Percentiles rank a stretch among this genome's conserved stretches.
These are phyloP conservation scores for Lasiommata megera DNA, from an alignment of 2,888 invertebrate species.

Conservation along the genomic window DNA sequence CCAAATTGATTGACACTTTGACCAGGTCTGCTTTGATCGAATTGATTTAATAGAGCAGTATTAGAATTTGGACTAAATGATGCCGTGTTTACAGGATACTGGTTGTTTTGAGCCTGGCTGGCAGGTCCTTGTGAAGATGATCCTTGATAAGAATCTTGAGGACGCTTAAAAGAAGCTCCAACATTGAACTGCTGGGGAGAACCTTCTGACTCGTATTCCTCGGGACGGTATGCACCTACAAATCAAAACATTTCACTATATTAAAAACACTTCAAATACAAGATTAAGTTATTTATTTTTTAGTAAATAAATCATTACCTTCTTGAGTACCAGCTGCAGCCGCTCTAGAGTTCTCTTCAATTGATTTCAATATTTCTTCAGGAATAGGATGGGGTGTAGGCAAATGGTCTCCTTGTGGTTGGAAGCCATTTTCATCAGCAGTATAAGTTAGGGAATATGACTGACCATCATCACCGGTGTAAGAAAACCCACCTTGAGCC, in stretches of 20 bases:
- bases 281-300: too few species aligned
- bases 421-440: conserved; percentile 72
- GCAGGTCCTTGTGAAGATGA: conserved; percentile 8
- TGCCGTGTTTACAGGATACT: conserved; percentile 15
- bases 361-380: conserved; percentile 66
- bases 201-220: conserved; percentile 50
- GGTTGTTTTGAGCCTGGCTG: conserved; percentile 14
- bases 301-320: conserved; percentile 45
- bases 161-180: conserved; percentile 25
- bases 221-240: conserved; percentile 69
- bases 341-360: conserved; percentile 67
- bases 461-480: conserved; percentile 72
- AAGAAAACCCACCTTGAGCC: conserved; percentile 67
- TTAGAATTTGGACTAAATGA: background rate
- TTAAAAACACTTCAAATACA: background rate
- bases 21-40: background rate
- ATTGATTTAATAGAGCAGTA: conserved; percentile 1
- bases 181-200: conserved; percentile 29
- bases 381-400: conserved; percentile 74
- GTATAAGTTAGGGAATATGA: conserved; percentile 64
- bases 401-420: conserved; percentile 66
- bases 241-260: conserved; percentile 22
- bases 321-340: conserved; percentile 73
- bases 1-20: conserved; percentile 2
- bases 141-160: conserved; percentile 17